These are phyloP conservation scores for Oeneis ivallda DNA, from an alignment of 2,888 invertebrate species.

Conservation along the genomic window DNA sequence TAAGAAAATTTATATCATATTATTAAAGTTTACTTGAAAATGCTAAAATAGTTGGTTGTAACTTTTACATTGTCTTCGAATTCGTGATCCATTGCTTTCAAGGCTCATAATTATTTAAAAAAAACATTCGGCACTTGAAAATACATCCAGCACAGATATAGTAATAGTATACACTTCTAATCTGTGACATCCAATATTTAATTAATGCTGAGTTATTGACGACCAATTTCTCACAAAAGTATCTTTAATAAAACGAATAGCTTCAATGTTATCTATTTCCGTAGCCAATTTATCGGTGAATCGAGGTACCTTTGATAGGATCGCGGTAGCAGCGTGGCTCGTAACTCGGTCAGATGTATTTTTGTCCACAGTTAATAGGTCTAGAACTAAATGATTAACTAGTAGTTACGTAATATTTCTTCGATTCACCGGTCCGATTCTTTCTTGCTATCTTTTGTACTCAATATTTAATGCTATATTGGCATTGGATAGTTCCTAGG, in stretches of 20 bases:
- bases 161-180: too few species aligned
- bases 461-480: not conserved
- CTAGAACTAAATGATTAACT: slow-evolving; percentile 30
- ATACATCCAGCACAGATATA: not conserved
- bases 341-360: slow-evolving; percentile 71
- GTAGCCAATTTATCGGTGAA: slow-evolving; percentile 9
- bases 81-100: not conserved
- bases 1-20: slow-evolving; percentile 35
- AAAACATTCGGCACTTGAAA: not conserved
- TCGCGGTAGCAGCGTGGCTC: slow-evolving; percentile 55
- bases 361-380: slow-evolving; percentile 51
- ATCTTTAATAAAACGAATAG: slow-evolving; percentile 14
- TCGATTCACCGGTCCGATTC: not conserved
- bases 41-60: slow-evolving; percentile 39
- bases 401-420: slow-evolving; percentile 20
- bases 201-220: not conserved
- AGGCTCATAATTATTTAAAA: not conserved
- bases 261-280: slow-evolving; percentile 18
- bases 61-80: slow-evolving; percentile 13
- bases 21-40: slow-evolving; percentile 33
- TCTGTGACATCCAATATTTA: slow-evolving; percentile 5
- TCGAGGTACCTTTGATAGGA: slow-evolving; percentile 40
- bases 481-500: not conserved
- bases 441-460: not conserved
- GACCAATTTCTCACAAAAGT: slow-evolving; percentile 1